These are phyloP conservation scores for Heloderma charlesbogerti DNA, from an alignment of 2,113 vertebrate genomes.

Conservation along the genomic window DNA sequence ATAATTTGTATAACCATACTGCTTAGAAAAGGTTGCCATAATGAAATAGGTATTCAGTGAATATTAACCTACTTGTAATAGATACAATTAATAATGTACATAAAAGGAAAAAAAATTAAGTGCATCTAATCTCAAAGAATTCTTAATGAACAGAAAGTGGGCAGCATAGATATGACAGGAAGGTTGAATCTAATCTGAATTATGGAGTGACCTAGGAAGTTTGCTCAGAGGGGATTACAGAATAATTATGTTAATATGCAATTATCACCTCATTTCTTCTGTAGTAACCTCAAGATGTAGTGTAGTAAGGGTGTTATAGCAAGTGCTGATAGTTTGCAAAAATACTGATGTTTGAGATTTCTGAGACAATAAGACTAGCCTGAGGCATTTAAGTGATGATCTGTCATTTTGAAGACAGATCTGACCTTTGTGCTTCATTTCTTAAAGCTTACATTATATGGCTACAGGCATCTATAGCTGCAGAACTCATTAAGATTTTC, in stretches of 20 bases:
- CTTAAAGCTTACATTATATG: constrained; percentile 67
- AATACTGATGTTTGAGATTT: constrained; percentile 86
- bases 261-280: constrained; percentile 93
- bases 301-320: constrained; percentile 85
- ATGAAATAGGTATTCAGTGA: constrained; percentile 66
- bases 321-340: constrained; percentile 91
- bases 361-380: constrained; percentile 81
- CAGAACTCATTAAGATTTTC: constrained; percentile 69
- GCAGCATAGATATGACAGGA: constrained; percentile 82
- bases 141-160: constrained; percentile 85
- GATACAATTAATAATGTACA: constrained; percentile 81
- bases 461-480: constrained; percentile 73
- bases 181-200: constrained; percentile 83
- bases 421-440: constrained; percentile 79
- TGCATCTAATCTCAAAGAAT: constrained; percentile 73
- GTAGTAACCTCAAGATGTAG: constrained; percentile 88
- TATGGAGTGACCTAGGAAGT: constrained; percentile 86
- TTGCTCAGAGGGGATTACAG: constrained; percentile 84
- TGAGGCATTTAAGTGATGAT: constrained; percentile 78
- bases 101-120: constrained; percentile 76
- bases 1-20: constrained; percentile 60
- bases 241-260: constrained; percentile 97
- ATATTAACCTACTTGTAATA: constrained; percentile 72
- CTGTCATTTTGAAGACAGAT: constrained; percentile 80
- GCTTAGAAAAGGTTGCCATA: constrained; percentile 57